phyloP scores from a whole-genome alignment of 2,888 invertebrate genomes.

The Tiliacea aurago region DNA sequence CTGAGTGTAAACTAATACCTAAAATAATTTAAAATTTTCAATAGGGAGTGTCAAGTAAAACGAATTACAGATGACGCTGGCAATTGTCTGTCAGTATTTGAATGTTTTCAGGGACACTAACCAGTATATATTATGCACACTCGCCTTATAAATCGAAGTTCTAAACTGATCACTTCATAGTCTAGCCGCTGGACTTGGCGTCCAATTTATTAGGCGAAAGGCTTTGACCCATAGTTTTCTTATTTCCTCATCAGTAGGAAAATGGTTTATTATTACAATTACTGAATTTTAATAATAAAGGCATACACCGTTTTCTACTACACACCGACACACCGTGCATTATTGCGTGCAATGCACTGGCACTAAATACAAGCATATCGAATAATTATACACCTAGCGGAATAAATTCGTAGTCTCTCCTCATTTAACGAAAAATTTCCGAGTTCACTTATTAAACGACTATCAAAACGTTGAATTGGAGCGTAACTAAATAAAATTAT shows the following conservation, averaged over 20 bases:
- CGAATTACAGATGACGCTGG: not conserved
- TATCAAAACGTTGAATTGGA: slow-evolving; percentile 9
- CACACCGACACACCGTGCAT: too few species aligned
- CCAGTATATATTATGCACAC: not conserved
- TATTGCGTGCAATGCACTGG: too few species aligned
- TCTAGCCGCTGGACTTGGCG: not conserved
- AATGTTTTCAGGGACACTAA: not conserved
- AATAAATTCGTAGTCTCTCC: not conserved
- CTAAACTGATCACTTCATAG: not conserved
- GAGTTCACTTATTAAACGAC: not conserved
- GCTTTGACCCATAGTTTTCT: not conserved
- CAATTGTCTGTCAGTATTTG: not conserved
- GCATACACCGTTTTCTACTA: too few species aligned
- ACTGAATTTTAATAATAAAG: too few species aligned
- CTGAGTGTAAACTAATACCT: not conserved
- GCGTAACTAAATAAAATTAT: slow-evolving; percentile 38
- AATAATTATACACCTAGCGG: not conserved
- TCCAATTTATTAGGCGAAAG: not conserved
- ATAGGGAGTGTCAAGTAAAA: too few species aligned
- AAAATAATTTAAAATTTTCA: too few species aligned
- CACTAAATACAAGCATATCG: not conserved
- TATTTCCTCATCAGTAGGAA: not conserved
- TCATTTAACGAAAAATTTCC: not conserved
- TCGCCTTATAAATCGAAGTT: not conserved
- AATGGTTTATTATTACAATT: not conserved